Base-by-base conservation (phyloP, 2,888 invertebrate species). In the Leptopterna dolabrata region DNA sequence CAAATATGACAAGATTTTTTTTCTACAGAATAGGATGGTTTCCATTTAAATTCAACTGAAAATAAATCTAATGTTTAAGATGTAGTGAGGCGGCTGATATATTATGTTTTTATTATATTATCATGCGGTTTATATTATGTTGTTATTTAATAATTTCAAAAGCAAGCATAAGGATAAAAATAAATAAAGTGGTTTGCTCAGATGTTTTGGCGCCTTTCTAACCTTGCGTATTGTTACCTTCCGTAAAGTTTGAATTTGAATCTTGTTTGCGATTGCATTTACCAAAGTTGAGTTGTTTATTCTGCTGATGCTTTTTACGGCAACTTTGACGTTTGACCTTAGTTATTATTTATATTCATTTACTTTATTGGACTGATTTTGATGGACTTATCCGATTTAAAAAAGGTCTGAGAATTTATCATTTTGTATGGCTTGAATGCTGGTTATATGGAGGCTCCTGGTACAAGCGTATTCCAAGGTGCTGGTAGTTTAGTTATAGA, bases 391-490 rank as follows among this genome's bases (percentile, higher is more conserved):
- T 47, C n/a, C 51, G n/a, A 51, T n/a, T 51, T 51, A 51, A 0
- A 13, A 47, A 51, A 51, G 51, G n/a, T 0, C 14, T n/a, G n/a
- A 9, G n/a, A 19, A n/a, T 2, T 63, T 24, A 0, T n/a, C 24
- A 4, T n/a, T 63, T 63, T 63, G 63, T 41, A 36, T 36, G n/a
- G 30, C 14, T 36, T 29, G 73, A 73, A 36, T 41, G 73, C 41
- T 4, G n/a, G 3, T 16, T 36, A 13, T 29, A 83, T 83, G 83
- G 86, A 88, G 9, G 88, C 47, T 14, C 89, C 89, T 13, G 88
- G 89, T 41, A 29, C 87, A 3, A 89, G 89, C 76, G 76, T 89
- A 27, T 87, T 89, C 73, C 88, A 89, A 80, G 89, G 88, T 14
- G 36, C 45, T 27, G 88, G 88, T 27, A 73, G 80, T 11, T 51